Base-by-base conservation (phyloP, 2,888 invertebrate species). In the Campaea margaritaria region DNA sequence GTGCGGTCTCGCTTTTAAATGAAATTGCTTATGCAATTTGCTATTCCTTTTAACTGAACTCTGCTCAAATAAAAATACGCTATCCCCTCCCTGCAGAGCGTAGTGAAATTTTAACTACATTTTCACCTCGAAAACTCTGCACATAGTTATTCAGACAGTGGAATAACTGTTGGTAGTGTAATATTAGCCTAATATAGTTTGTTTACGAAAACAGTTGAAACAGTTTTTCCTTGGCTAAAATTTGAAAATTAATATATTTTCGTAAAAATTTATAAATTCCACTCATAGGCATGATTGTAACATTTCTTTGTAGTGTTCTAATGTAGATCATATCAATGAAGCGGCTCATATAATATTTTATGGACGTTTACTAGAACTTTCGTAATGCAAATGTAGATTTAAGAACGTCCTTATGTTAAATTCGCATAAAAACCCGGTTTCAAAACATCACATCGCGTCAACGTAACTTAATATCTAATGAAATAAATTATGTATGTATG, bases 21-120 rank as follows among this genome's bases (percentile, higher is more conserved):
- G 56, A 67, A 69, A 69, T 68, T 68, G 67, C 65, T 66, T 62
- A 64, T 58, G 64, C 65, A 62, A 62, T 65, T 69, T 68, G 62
- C 58, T 60, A 62, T 69, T 70, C 62, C 67, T 56, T 67, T 62
- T 62, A 64, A 61, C 62, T 62, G 59, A 41, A 41, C 56, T 59
- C 55, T 62, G 50, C 47, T 55, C 38, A 55, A 49, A 56, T 56
- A 49, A 49, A 42, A 55, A 46, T 42, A 28, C 21, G 28, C 38
- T 31, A 47, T 43, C 55, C 38, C n/a, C 21, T 43, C 55, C 38
- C n/a, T 31, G 36, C 13, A 34, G 39, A n/a, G 13, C 13, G 43
- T 56, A 47, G 43, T 39, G 47, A 43, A 39, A 21, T 43, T 52
- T 55, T 38, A 44, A 47, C 51, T 43, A 14, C 38, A 47, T 55